Conservation (phyloP, 30 jellyfish, hydroid and myxozoan genomes). For the Hydractinia echinata region DNA sequence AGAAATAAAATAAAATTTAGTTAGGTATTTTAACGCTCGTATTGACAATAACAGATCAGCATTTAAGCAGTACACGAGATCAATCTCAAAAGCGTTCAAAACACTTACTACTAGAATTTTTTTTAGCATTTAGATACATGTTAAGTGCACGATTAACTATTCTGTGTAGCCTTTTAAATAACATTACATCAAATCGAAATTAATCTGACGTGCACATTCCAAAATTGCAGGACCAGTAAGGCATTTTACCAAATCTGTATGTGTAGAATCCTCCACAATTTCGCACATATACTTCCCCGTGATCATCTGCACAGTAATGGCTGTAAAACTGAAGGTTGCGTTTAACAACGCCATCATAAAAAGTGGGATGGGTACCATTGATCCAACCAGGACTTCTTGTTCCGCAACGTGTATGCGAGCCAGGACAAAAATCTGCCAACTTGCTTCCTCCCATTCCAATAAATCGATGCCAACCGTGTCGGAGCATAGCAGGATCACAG, state of each 20-base stretch:
- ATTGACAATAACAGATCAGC: too few relatives aligned
- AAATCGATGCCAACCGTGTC: not conserved
- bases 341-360: not conserved
- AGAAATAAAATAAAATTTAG: too few relatives aligned
- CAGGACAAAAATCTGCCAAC: not conserved
- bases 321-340: not conserved
- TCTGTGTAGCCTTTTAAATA: too few relatives aligned
- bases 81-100: too few relatives aligned
- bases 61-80: too few relatives aligned
- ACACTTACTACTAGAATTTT: too few relatives aligned
- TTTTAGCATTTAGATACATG: too few relatives aligned
- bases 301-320: constrained; percentile 7
- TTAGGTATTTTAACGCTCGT: too few relatives aligned
- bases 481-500: not conserved
- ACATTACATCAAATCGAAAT: too few relatives aligned
- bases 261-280: constrained; percentile 3
- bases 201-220: constrained; percentile 5
- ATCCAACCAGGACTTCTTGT: constrained; percentile 18
- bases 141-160: too few relatives aligned
- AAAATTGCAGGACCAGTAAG: constrained; percentile 16
- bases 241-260: not conserved
- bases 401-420: not conserved
- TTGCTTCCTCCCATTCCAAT: not conserved
- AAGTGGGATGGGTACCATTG: constrained; percentile 2
- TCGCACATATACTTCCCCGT: not conserved